Percentiles rank a stretch among this genome's conserved stretches.
Conservation (phyloP, 2,888 invertebrate species). For the Drosophila prostipennis region DNA sequence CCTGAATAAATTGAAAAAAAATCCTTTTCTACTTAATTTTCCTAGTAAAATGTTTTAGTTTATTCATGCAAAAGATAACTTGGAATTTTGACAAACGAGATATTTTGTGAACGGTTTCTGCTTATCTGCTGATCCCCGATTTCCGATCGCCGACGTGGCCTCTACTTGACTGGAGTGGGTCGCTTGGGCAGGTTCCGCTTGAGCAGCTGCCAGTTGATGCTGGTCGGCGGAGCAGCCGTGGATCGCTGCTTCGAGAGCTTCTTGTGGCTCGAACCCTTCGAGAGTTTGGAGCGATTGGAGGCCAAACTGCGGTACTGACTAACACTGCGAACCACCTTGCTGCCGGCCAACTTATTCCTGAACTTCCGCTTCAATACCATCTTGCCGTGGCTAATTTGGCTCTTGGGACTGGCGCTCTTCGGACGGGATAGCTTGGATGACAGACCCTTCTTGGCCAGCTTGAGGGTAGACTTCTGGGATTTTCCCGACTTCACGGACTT, state of each 20-base stretch:
- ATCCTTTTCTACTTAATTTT: neutral
- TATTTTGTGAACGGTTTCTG: neutral
- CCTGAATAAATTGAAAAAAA: too few species aligned
- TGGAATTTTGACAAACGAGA: conserved; percentile 2
- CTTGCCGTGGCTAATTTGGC: conserved; percentile 49
- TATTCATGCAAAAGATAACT: neutral
- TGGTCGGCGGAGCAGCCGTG: conserved; percentile 30
- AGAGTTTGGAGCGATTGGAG: conserved; percentile 45
- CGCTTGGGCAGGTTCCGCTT: conserved; percentile 61
- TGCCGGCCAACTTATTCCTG: conserved; percentile 32
- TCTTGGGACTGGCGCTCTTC: conserved; percentile 4
- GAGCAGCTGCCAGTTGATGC: conserved; percentile 66
- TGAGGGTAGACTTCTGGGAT: conserved; percentile 1
- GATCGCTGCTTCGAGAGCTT: conserved; percentile 18
- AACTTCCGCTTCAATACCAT: conserved; percentile 56
- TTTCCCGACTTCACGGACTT: conserved; percentile 37
- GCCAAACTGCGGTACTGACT: conserved; percentile 61
- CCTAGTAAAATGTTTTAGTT: neutral
- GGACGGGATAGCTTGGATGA: neutral
- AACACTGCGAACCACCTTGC: conserved; percentile 55
- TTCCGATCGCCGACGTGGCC: too few species aligned
- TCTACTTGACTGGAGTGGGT: conserved; percentile 27
- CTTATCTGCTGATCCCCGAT: too few species aligned
- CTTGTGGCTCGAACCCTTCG: conserved; percentile 39
- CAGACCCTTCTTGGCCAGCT: conserved; percentile 9